Evolutionary conservation across 2,888 invertebrate species (phyloP).

Genomic region (Drosophila meridiana): DNA sequence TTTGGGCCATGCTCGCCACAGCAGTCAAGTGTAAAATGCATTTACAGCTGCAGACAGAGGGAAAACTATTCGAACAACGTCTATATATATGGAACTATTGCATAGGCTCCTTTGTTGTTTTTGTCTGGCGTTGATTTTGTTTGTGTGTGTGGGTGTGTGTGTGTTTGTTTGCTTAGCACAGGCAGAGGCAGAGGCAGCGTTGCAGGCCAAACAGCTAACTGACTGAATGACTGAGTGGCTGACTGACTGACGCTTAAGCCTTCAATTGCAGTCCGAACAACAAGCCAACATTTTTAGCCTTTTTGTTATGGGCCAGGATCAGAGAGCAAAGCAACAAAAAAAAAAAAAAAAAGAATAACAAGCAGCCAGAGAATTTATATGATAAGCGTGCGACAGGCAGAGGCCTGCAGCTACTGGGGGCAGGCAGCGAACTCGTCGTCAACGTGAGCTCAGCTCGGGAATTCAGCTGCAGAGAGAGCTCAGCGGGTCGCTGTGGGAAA

Average conservation of each 20-base stretch:
- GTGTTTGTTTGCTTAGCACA: conserved; percentile 46
- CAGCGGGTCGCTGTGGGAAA: conserved; percentile 51
- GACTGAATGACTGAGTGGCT: conserved; percentile 39
- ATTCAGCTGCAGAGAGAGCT: conserved; percentile 38
- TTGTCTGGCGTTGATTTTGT: conserved; percentile 45
- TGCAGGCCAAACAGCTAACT: conserved; percentile 44
- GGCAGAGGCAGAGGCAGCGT: conserved; percentile 21
- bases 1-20: conserved; percentile 37
- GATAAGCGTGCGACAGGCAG: conserved; percentile 70
- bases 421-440: conserved; percentile 21
- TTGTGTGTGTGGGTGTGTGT: conserved; percentile 9
- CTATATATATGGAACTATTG: conserved; percentile 18
- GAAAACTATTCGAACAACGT: conserved; percentile 10
- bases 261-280: conserved; percentile 71
- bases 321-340: conserved; percentile 43
- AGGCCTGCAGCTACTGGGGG: background rate
- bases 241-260: conserved; percentile 71
- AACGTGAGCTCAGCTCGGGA: conserved; percentile 48
- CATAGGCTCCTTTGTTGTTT: conserved; percentile 55
- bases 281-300: conserved; percentile 73
- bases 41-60: conserved; percentile 37
- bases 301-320: conserved; percentile 67
- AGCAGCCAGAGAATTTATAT: conserved; percentile 70
- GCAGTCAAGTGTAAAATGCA: conserved; percentile 53
- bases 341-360: conserved; percentile 39